Conservation (phyloP, 2,888 invertebrate genomes). For the Amphimallon solstitiale region DNA sequence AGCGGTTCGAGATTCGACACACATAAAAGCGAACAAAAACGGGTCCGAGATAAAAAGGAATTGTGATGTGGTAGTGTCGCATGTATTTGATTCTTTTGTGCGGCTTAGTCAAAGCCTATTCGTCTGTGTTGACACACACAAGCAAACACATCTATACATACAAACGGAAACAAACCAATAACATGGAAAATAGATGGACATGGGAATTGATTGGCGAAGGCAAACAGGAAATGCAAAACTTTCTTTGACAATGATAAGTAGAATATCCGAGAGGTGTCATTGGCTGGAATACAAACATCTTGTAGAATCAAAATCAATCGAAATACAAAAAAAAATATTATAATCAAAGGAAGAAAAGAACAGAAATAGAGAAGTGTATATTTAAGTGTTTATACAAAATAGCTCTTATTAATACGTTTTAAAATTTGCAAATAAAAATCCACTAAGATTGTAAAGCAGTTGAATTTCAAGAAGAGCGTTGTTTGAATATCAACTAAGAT, state of each 20-base stretch:
- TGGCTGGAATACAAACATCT: no score
- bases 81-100: slow-evolving; percentile 56
- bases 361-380: no score
- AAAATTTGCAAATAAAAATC: no score
- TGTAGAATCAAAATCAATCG: no score
- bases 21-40: slow-evolving; percentile 40
- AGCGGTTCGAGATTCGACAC: slow-evolving; percentile 30
- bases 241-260: background rate
- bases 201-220: slow-evolving; percentile 43
- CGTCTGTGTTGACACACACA: slow-evolving; percentile 56
- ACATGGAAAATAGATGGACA: slow-evolving; percentile 63
- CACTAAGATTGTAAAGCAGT: no score
- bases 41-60: slow-evolving; percentile 46
- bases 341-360: no score
- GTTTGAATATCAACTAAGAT: no score
- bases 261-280: no score
- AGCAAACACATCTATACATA: background rate
- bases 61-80: slow-evolving; percentile 52
- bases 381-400: no score
- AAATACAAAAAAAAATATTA: no score
- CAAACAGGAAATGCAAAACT: slow-evolving; percentile 24
- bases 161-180: slow-evolving; percentile 60
- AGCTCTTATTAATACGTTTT: no score
- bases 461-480: no score
- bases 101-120: slow-evolving; percentile 53